Conservation (phyloP, 2,888 invertebrate species). For the Apamea monoglypha region DNA sequence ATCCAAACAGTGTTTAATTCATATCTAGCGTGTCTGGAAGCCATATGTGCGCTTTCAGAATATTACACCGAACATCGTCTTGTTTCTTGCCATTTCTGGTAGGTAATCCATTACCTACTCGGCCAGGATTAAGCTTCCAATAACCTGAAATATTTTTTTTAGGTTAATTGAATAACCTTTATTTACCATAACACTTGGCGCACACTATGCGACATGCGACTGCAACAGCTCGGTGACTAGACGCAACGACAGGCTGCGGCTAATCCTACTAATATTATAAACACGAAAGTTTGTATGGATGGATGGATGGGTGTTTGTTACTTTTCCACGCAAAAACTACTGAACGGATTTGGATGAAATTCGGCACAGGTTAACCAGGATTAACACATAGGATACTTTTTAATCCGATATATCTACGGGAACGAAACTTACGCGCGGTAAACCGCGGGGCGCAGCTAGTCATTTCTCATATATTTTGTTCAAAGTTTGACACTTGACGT, state of each 20-base stretch:
- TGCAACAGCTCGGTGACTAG: not conserved
- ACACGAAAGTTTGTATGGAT: too few relatives aligned
- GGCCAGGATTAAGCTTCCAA: conserved; percentile 22
- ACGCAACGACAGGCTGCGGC: not conserved
- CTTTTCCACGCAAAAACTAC: too few relatives aligned
- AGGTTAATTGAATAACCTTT: conserved; percentile 2
- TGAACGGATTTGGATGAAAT: too few relatives aligned
- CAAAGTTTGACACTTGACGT: not conserved
- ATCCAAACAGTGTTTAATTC: conserved; percentile 21
- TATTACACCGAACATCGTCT: conserved; percentile 34
- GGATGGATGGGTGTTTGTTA: too few relatives aligned
- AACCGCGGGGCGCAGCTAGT: not conserved
- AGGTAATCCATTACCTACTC: conserved; percentile 44
- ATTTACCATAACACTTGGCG: not conserved
- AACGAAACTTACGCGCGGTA: too few relatives aligned
- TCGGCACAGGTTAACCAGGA: too few relatives aligned
- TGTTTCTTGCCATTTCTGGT: conserved; percentile 35
- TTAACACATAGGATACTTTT: too few relatives aligned
- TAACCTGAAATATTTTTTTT: conserved; percentile 21
- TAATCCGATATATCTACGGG: too few relatives aligned
- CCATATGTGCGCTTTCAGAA: conserved; percentile 22
- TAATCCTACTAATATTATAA: too few relatives aligned
- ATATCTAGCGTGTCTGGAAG: conserved; percentile 23
- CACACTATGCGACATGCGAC: not conserved
- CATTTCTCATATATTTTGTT: not conserved